A percentile compares a stretch with the other conserved stretches of the same genome.
Evolutionary conservation across 2,797 vertebrate genomes (phyloP).

Genomic region (Eleutherodactylus coqui): DNA sequence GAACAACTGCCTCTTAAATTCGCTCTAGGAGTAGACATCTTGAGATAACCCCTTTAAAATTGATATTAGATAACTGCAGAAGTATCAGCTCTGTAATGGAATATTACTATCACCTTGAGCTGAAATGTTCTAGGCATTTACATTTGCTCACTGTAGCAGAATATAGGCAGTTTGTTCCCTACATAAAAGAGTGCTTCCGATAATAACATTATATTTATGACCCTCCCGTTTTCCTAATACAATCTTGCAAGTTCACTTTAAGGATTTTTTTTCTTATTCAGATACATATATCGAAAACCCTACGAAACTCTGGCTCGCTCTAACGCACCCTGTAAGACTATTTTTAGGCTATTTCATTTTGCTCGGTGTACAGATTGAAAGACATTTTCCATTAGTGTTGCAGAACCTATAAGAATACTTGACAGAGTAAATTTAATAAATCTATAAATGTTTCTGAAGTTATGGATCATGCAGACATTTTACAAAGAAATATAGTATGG

Average conservation of each 20-base stretch:
- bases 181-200: background rate
- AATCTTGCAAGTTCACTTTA: background rate
- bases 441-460: conserved; percentile 28
- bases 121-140: background rate
- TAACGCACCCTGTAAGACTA: background rate
- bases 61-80: too few species aligned
- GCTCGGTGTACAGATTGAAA: background rate
- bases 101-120: background rate
- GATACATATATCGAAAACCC: background rate
- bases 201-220: background rate
- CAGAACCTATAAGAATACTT: conserved; percentile 26
- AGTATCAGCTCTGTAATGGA: background rate
- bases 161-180: background rate
- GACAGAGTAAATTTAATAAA: conserved; percentile 26
- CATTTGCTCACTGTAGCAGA: background rate
- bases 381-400: conserved; percentile 23
- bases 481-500: conserved; percentile 16
- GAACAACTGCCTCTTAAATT: too few species aligned
- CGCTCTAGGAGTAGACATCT: background rate
- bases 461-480: conserved; percentile 40
- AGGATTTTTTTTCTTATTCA: background rate
- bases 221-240: background rate
- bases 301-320: background rate
- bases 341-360: conserved; percentile 5
- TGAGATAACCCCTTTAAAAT: background rate